phyloP scores from a whole-genome alignment of 92 coral and sea anemone genomes.

The Plumapathes pennacea region DNA sequence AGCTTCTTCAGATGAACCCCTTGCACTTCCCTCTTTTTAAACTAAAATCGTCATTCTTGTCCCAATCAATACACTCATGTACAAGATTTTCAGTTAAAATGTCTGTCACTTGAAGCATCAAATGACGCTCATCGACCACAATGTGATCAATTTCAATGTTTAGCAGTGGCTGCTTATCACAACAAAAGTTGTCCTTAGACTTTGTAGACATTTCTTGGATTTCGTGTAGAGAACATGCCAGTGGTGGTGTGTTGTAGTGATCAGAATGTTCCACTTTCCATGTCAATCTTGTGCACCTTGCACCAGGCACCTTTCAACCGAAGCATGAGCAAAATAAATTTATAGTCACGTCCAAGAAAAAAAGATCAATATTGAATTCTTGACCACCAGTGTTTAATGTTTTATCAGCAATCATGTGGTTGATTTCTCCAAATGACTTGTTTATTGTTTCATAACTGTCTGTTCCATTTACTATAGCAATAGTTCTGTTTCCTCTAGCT shows the following conservation, averaged over 20 bases:
- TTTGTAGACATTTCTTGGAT: slow-evolving; percentile 5
- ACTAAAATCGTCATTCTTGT: slow-evolving; percentile 11
- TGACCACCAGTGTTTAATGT: slow-evolving; percentile 4
- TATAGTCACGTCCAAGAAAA: slow-evolving; percentile 36
- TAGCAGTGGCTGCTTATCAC: slow-evolving; percentile 14
- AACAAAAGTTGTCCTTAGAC: slow-evolving; percentile 6
- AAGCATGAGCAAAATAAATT: slow-evolving; percentile 40
- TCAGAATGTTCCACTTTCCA: not conserved
- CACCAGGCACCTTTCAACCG: slow-evolving; percentile 56
- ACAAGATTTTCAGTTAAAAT: slow-evolving; percentile 18
- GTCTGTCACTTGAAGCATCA: slow-evolving; percentile 16
- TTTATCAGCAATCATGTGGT: slow-evolving; percentile 6
- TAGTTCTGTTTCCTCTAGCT: not conserved
- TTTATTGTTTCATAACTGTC: not conserved
- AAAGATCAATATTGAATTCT: slow-evolving; percentile 17
- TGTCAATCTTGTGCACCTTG: slow-evolving; percentile 26
- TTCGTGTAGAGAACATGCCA: slow-evolving; percentile 3
- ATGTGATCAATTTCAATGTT: slow-evolving; percentile 17
- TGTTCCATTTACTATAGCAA: slow-evolving; percentile 3
- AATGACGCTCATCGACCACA: slow-evolving; percentile 20
- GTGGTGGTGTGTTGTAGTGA: no score
- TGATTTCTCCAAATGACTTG: slow-evolving; percentile 27
- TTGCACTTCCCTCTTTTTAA: slow-evolving; percentile 6
- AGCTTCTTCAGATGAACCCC: slow-evolving; percentile 9
- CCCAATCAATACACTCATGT: slow-evolving; percentile 8